Evolutionary conservation across 1,140 invertebrate species (phyloP).

Genomic region (Phymorhynchus buccinoides): DNA sequence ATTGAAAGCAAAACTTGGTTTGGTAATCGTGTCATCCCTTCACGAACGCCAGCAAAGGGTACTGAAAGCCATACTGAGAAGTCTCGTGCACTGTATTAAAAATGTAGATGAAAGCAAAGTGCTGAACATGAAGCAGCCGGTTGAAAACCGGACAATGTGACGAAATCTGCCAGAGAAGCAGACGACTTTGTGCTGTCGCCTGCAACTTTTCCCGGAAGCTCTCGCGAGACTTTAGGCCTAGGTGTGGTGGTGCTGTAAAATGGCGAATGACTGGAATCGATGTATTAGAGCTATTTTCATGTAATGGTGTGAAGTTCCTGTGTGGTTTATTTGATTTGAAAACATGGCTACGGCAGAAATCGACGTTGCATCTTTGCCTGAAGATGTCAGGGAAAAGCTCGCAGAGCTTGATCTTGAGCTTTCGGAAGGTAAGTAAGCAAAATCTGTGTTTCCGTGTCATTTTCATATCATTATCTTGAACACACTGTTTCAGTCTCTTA

Average conservation of each 20-base stretch:
- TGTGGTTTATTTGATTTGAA: background rate
- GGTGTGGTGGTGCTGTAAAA: conserved; percentile 68
- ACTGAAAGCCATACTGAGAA: background rate
- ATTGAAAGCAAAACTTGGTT: background rate
- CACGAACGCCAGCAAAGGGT: too few species aligned
- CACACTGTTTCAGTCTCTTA: too few species aligned
- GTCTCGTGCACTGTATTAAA: background rate
- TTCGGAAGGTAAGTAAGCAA: conserved; percentile 87
- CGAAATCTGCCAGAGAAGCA: too few species aligned
- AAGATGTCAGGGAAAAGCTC: conserved; percentile 78
- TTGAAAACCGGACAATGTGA: background rate
- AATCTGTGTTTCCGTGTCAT: conserved; percentile 25
- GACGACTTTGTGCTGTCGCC: too few species aligned
- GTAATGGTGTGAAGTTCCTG: conserved; percentile 38
- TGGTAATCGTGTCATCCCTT: too few species aligned
- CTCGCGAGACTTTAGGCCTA: conserved; percentile 64
- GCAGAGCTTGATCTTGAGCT: conserved; percentile 94
- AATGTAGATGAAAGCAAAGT: background rate
- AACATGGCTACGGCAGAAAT: conserved; percentile 65
- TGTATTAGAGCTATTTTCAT: conserved; percentile 36
- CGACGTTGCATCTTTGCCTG: conserved; percentile 59
- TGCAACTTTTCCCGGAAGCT: conserved; percentile 28
- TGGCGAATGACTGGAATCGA: conserved; percentile 60
- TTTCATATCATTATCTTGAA: conserved; percentile 41
- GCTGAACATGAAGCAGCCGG: background rate